Base-by-base conservation (phyloP, 1,140 invertebrate species). In the Dendrolimus kikuchii region DNA sequence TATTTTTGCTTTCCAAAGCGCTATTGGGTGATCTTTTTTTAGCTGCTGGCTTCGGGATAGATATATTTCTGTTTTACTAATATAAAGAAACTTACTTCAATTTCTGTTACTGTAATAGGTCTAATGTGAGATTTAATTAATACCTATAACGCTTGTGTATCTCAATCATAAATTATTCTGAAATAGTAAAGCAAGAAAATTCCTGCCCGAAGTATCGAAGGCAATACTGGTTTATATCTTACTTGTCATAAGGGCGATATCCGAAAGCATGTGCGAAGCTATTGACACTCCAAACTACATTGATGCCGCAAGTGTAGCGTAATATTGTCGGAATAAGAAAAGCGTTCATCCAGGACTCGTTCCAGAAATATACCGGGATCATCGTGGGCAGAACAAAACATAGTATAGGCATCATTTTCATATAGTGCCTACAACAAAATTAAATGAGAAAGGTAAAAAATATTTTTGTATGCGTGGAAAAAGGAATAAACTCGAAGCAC, bases 231-330 rank as follows among this genome's bases (percentile, higher is more conserved):
- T 23, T 23, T 23, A 49, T 40, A 38, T 62, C 77, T 90, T 89
- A 89, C 93, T 91, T 87, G 74, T 95, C 93, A 80, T 94, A 95
- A 5, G 94, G 94, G 59, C 89, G 89, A 63, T 89, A 88, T 41
- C 94, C 94, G 74, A 89, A 93, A 61, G 91, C 88, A 70, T 95
- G 94, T 5, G 94, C 93, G 44, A 91, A 90, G 68, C 91, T 92
- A 79, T 95, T 95, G 38, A 95, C 93, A 40, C 91, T 88, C 92
- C 93, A 95, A 0, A 94, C 95, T 5, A 89, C 86, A 71, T 96
- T 91, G 37, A 95, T 88, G 38, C 88, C 90, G 45, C 90, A 74
- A 5, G 89, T 88, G 79, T 93, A 95, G 8, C 94, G 86, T 42
- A 94, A 81, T 8, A 93, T 76, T 5, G 90, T 88, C 2, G 86